A percentile compares a stretch with the other conserved stretches of the same genome.
These are phyloP conservation scores for Bryconaethiops microstoma DNA, from an alignment of 2,797 vertebrate species.

Conservation along the genomic window DNA sequence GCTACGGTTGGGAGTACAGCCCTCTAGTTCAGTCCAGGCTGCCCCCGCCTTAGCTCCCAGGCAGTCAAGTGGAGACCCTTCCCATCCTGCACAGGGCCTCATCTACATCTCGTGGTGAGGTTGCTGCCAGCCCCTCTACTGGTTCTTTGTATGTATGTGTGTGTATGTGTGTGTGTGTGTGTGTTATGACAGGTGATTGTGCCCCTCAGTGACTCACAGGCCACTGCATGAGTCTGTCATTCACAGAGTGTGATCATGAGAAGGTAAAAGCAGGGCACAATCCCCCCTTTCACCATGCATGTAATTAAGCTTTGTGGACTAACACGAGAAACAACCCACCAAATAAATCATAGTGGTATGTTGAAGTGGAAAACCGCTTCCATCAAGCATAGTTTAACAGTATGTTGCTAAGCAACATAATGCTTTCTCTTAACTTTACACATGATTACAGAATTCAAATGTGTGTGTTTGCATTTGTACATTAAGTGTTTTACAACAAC, in stretches of 20 bases:
- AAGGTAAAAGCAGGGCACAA: background rate
- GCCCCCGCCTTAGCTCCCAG: conserved; percentile 44
- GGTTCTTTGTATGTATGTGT: conserved; percentile 57
- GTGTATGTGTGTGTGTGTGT: conserved; percentile 68
- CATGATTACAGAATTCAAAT: background rate
- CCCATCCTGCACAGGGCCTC: conserved; percentile 13
- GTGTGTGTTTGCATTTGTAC: background rate
- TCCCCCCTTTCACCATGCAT: too few relatives aligned
- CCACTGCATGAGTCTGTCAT: conserved; percentile 76
- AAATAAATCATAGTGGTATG: background rate
- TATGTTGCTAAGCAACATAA: background rate
- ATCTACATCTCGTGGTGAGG: conserved; percentile 53
- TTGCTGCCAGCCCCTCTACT: background rate
- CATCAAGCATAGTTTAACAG: background rate
- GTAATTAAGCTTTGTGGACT: too few relatives aligned
- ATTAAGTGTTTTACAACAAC: background rate
- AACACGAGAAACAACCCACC: too few relatives aligned
- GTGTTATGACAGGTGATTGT: conserved; percentile 66
- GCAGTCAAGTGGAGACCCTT: conserved; percentile 65
- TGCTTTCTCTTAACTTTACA: background rate
- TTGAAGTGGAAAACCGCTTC: background rate
- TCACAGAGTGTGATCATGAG: conserved; percentile 32
- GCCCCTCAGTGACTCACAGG: conserved; percentile 59
- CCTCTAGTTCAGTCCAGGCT: conserved; percentile 65
- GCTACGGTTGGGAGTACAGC: conserved; percentile 59